Conservation (phyloP, 2,113 vertebrate genomes). For the Cygnus buccinator region DNA sequence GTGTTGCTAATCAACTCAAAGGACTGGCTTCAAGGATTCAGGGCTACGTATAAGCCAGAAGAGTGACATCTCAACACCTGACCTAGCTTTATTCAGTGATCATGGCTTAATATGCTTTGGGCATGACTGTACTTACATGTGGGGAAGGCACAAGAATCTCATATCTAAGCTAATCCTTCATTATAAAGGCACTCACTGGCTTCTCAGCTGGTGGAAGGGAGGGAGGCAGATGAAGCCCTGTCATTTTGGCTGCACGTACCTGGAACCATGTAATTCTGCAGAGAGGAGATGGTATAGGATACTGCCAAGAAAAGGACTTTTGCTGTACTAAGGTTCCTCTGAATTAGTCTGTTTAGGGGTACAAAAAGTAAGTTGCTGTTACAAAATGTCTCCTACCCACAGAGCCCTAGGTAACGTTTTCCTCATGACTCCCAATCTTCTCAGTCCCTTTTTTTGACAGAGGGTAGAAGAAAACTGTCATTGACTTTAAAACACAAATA, state of each 20-base stretch:
- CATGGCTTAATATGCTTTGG: background rate
- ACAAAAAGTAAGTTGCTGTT: background rate
- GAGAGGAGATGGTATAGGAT: background rate
- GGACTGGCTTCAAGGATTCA: background rate
- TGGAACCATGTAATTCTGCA: background rate
- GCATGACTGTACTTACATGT: background rate
- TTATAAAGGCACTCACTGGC: background rate
- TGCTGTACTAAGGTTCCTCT: background rate
- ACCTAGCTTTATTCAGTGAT: background rate
- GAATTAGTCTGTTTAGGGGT: background rate
- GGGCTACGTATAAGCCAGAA: background rate
- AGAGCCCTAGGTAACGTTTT: background rate
- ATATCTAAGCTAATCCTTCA: background rate
- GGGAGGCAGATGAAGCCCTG: background rate
- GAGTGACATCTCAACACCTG: background rate
- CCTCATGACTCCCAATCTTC: background rate
- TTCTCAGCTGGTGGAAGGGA: background rate
- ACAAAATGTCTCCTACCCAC: background rate
- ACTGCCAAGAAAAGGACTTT: slow-evolving; percentile 5
- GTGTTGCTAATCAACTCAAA: background rate
- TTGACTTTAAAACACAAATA: background rate
- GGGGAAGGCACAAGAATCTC: background rate
- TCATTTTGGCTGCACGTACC: background rate
- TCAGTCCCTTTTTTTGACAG: background rate
- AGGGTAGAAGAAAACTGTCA: background rate